A percentile compares a stretch with the other conserved stretches of the same genome.
Evolutionary conservation across 2,113 vertebrate species (phyloP).

Genomic region (Clarias batrachus): DNA sequence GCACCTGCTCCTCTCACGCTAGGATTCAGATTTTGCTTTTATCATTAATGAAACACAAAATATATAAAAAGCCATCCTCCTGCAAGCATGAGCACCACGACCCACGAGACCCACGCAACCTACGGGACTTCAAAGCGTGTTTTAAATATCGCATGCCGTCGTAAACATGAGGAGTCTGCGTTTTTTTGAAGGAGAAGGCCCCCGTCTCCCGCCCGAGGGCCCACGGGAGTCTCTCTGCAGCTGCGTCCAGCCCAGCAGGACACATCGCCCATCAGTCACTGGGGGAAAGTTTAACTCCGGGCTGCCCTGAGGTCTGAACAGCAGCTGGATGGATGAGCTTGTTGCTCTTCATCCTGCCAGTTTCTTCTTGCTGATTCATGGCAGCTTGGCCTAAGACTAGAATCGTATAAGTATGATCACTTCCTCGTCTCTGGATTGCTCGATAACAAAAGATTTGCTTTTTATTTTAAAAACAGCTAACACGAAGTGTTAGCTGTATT

Average conservation of each 20-base stretch:
- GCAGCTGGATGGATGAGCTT: not conserved
- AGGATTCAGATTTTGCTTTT: not conserved
- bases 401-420: not conserved
- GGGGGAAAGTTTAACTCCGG: slow-evolving; percentile 44
- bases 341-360: not conserved
- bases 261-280: slow-evolving; percentile 37
- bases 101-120: slow-evolving; percentile 3
- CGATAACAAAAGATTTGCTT: not conserved
- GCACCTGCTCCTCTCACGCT: slow-evolving; percentile 6
- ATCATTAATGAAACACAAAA: not conserved
- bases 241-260: slow-evolving; percentile 44
- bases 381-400: not conserved
- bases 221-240: slow-evolving; percentile 47
- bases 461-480: not conserved
- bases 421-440: not conserved
- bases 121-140: slow-evolving; percentile 47
- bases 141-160: slow-evolving; percentile 43
- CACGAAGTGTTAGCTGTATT: not conserved
- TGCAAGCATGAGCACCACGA: slow-evolving; percentile 21
- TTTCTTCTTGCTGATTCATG: not conserved
- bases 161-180: slow-evolving; percentile 37
- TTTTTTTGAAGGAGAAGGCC: slow-evolving; percentile 46
- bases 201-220: slow-evolving; percentile 32
- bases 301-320: slow-evolving; percentile 9
- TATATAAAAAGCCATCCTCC: slow-evolving; percentile 9